Evolutionary conservation across 2,113 vertebrate species (phyloP), one percentile per base, ranked within the genome.

Genomic region (Todiramphus chloris): DNA sequence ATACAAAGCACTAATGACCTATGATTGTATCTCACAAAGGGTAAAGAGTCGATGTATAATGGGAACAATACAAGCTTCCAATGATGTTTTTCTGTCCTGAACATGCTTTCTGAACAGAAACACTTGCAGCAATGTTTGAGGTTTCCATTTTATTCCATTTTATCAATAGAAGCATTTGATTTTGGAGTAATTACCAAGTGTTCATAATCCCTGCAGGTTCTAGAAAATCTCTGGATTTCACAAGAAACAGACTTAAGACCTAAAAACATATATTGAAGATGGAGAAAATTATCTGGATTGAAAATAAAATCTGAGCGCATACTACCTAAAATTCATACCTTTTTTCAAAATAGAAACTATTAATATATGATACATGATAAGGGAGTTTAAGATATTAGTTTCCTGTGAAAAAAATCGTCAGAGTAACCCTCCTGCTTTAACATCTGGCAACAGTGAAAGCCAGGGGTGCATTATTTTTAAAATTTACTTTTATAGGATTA

Each of bases 181-280:
- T 95, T 68, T 70, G 27, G n/a, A 93, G 30, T 69, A 93, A 86
- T 94, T 83, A 88, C 43, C 50, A 70, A 70, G 28, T 8, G 17
- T 12, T 83, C 12, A 9, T 33, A 88, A 83, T 55, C 67, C 43
- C 58, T 73, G 24, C 31, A 81, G 30, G 55, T 15, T 91, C 11
- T 16, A 63, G 23, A 14, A 88, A 90, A 55, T 78, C 63, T 89
- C 25, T 28, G 44, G 33, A 33, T 63, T 68, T 91, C 76, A 53
- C 13, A 60, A 13, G 19, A 87, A n/a, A 43, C 10, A 23, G 44
- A 67, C 11, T 62, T 43, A 63, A 90, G 43, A 72, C 16, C 33
- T 83, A 59, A 67, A 92, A 73, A 35, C 12, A 33, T 9, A 11
- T 8, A 56, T 18, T 63, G 33, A 78, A 43, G 19, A 63, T 28